Conservation (phyloP, 2,888 invertebrate genomes). For the Anoncus sp. region DNA sequence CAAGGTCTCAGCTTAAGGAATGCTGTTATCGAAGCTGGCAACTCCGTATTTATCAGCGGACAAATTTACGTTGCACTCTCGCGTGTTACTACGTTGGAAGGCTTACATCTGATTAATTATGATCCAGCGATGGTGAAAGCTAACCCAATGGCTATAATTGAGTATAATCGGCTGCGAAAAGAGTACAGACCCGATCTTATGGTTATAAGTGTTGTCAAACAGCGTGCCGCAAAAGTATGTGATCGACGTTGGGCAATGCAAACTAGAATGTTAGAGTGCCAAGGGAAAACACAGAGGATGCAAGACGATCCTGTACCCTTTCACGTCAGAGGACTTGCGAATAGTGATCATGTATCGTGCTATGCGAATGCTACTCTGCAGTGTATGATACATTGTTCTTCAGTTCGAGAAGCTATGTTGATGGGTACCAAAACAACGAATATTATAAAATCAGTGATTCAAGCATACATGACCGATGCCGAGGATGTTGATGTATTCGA, state of each 20-base stretch:
- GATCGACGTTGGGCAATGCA: constrained; percentile 39
- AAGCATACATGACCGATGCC: background rate
- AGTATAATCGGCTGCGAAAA: constrained; percentile 66
- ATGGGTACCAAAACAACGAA: background rate
- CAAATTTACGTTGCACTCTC: constrained; percentile 68
- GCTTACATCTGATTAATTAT: constrained; percentile 67
- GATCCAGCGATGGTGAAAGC: constrained; percentile 62
- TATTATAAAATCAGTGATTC: background rate
- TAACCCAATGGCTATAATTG: constrained; percentile 49
- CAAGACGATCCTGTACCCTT: no score
- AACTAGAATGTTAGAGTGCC: constrained; percentile 2
- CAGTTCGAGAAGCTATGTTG: constrained; percentile 3
- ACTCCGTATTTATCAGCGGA: constrained; percentile 61
- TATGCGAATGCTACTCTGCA: constrained; percentile 56
- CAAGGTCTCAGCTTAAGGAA: constrained; percentile 67
- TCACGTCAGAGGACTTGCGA: constrained; percentile 31
- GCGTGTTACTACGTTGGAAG: constrained; percentile 61
- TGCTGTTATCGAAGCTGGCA: constrained; percentile 67
- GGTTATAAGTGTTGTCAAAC: constrained; percentile 8
- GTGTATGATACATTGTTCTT: constrained; percentile 48
- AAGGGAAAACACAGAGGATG: no score
- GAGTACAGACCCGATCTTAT: constrained; percentile 53
- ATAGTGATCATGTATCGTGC: constrained; percentile 48
- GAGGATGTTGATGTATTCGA: no score
- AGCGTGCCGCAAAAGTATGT: constrained; percentile 22